Conservation (phyloP, 1,140 invertebrate genomes). For the Drosophila ohnishii region DNA sequence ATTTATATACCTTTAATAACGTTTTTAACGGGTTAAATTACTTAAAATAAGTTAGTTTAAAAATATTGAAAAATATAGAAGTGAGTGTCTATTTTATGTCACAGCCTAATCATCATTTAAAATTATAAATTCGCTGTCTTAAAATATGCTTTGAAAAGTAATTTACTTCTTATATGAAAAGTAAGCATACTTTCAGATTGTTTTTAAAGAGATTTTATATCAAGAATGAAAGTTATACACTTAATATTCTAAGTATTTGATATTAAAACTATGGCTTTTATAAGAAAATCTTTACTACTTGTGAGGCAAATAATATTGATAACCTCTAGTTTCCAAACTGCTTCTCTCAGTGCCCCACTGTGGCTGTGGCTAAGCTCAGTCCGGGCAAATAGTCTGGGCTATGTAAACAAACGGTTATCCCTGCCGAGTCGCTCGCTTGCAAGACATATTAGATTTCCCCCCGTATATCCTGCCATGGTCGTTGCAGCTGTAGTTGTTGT, state of each 20-base stretch:
- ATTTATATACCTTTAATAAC: not conserved
- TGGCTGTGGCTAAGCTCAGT: slow-evolving; percentile 28
- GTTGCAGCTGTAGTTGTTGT: slow-evolving; percentile 8
- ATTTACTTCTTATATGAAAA: not conserved
- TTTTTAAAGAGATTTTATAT: not conserved
- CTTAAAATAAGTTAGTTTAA: not conserved
- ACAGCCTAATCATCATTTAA: not conserved
- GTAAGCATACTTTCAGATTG: not conserved
- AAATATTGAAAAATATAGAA: not conserved
- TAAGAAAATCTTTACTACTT: fast-evolving
- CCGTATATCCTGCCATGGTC: slow-evolving; percentile 2
- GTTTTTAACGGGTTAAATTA: no score
- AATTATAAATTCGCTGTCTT: not conserved
- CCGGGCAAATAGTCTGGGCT: slow-evolving; percentile 54
- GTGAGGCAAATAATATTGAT: not conserved
- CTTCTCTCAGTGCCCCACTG: slow-evolving; percentile 23
- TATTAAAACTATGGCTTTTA: not conserved
- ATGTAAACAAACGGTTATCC: slow-evolving; percentile 80
- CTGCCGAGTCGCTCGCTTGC: slow-evolving; percentile 57
- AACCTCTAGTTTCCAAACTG: no score
- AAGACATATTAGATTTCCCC: slow-evolving; percentile 78
- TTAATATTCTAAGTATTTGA: no score
- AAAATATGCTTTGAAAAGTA: not conserved
- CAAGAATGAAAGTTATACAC: no score
- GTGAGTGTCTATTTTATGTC: not conserved